Evolutionary conservation across 1,140 invertebrate species (phyloP).

Genomic region (Phymastichus coffea): DNA sequence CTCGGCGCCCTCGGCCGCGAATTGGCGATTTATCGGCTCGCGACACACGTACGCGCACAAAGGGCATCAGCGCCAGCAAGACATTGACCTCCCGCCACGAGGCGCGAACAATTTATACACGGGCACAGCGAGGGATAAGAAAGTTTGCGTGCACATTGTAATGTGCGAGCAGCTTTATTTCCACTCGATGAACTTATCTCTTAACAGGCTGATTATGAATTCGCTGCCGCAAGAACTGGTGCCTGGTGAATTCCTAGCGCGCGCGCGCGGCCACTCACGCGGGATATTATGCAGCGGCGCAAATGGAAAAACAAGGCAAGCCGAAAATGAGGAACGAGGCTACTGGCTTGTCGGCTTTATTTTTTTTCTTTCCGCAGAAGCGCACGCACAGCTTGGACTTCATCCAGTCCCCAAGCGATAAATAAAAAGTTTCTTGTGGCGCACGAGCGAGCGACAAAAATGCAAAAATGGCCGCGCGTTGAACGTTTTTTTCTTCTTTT

Average conservation of each 20-base stretch:
- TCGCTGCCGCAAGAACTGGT: no score
- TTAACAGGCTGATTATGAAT: no score
- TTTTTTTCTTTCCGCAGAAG: not conserved
- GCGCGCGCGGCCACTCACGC: no score
- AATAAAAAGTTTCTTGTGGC: conserved; percentile 14
- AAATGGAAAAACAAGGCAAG: not conserved
- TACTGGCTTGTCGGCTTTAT: not conserved
- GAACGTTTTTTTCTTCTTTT: no score
- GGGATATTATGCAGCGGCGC: no score
- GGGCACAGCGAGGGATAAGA: conserved; percentile 11
- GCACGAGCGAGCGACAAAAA: conserved; percentile 15
- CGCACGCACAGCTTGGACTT: conserved; percentile 6
- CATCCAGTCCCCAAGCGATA: conserved; percentile 6
- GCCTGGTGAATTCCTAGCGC: no score
- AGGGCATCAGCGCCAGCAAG: conserved; percentile 1
- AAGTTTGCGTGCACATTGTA: not conserved
- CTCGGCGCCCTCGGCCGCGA: conserved; percentile 29
- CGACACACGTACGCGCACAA: not conserved
- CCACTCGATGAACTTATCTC: no score
- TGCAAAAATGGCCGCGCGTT: conserved; percentile 18
- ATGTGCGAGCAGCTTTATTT: no score
- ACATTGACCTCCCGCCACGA: conserved; percentile 26
- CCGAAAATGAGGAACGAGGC: conserved; percentile 4
- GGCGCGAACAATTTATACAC: no score
- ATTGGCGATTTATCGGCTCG: conserved; percentile 11